Base-by-base conservation (phyloP, 1,140 invertebrate genomes). In the Prorops nasuta region DNA sequence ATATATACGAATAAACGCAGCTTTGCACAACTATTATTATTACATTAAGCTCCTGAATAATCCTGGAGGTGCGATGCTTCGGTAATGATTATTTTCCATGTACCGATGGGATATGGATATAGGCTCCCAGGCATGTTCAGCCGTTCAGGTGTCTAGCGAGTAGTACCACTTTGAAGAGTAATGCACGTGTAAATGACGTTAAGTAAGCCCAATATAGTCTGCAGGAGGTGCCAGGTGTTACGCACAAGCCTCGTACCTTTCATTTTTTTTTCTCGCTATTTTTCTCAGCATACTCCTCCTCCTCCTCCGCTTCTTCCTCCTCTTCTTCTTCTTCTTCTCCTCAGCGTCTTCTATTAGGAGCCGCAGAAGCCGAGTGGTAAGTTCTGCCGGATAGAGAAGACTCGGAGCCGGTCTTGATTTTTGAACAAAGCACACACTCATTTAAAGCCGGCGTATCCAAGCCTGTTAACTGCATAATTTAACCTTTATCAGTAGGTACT, bases 131-230 rank as follows among this genome's bases (percentile, higher is more conserved):
- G n/a, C n/a, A n/a, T n/a, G n/a, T n/a, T n/a, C n/a, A n/a, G n/a
- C n/a, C n/a, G 61, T 65, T 55, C 62, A 60, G 47, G 53, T 61
- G 59, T 65, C 57, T 51, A 55, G 53, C 55, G 41, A 49, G 57
- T 64, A 60, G n/a, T n/a, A n/a, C n/a, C n/a, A n/a, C 64, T 67
- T 63, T 63, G 59, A 59, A 54, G 54, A 58, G 58, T 63, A 70
- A 67, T 59, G 60, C 59, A 67, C 64, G 62, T 60, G 62, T 46
- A 58, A 64, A 62, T 58, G 59, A 62, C 57, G 56, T 65, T 60
- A 61, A 68, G 63, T 62, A 60, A 65, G 54, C 60, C 59, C n/a
- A 64, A 66, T 56, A 59, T 52, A 52, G 12, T 44, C 24, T 45
- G 38, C 38, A 38, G 32, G 35, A 62, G 54, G 42, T 60, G 63